Conservation (phyloP, 2,113 vertebrate genomes). For the Gambusia affinis region DNA sequence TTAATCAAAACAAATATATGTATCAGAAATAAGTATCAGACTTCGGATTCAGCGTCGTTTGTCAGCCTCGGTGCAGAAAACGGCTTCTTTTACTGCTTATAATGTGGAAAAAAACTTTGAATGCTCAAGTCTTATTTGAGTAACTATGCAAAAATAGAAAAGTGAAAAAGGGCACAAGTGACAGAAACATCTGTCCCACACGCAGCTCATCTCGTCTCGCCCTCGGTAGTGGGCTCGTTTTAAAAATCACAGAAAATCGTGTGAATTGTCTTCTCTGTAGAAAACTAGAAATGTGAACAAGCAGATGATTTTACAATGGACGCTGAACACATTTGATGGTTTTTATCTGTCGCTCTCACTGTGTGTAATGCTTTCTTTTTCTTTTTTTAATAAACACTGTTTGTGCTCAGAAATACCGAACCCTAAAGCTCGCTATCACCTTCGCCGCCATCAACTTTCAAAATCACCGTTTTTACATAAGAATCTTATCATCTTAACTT, state of each 20-base stretch:
- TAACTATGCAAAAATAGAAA: background rate
- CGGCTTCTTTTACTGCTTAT: background rate
- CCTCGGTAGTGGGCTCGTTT: too few relatives aligned
- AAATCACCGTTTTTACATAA: background rate
- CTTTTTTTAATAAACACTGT: background rate
- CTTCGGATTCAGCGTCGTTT: too few relatives aligned
- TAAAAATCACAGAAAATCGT: too few relatives aligned
- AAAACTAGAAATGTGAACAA: background rate
- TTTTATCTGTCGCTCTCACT: background rate
- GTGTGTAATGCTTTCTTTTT: background rate
- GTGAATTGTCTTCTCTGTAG: too few relatives aligned
- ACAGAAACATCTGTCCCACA: too few relatives aligned
- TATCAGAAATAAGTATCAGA: too few relatives aligned
- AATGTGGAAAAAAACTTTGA: too few relatives aligned
- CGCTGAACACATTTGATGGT: background rate
- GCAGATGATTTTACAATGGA: background rate
- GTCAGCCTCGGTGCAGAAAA: background rate
- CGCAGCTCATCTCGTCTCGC: too few relatives aligned
- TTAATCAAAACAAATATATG: too few relatives aligned
- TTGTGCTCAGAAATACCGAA: background rate
- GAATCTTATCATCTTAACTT: constrained; percentile 7
- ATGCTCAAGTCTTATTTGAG: background rate
- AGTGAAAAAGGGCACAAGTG: background rate
- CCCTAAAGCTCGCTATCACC: background rate
- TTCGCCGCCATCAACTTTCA: background rate